Percentiles rank a stretch among this genome's conserved stretches.
Conservation (phyloP, 2,797 vertebrate species). For the Chelon auratus region DNA sequence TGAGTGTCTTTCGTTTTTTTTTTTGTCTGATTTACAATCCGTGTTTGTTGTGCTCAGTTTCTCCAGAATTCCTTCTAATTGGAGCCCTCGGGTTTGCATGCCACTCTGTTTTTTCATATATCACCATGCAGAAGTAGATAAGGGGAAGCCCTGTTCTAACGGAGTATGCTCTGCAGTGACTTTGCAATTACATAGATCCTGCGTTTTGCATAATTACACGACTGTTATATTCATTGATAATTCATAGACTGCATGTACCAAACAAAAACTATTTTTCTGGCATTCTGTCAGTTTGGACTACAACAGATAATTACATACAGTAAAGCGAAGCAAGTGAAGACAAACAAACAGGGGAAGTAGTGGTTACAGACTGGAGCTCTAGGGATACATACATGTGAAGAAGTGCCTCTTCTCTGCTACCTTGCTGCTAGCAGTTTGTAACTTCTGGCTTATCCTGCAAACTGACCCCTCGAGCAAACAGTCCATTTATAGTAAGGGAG, state of each 20-base stretch:
- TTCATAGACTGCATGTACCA: not conserved
- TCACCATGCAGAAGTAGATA: not conserved
- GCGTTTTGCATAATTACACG: slow-evolving; percentile 1
- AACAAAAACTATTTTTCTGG: not conserved
- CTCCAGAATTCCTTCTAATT: slow-evolving; percentile 16
- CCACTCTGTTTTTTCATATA: slow-evolving; percentile 26
- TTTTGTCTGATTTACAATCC: slow-evolving; percentile 31
- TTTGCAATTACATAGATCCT: not conserved
- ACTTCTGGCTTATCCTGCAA: not conserved
- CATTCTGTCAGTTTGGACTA: not conserved
- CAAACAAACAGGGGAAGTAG: slow-evolving; percentile 15
- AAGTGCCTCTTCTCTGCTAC: slow-evolving; percentile 8
- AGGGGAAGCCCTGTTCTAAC: slow-evolving; percentile 25
- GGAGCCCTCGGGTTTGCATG: slow-evolving; percentile 23
- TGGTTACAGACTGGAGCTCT: not conserved
- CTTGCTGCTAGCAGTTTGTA: slow-evolving; percentile 7
- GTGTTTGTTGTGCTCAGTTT: slow-evolving; percentile 11
- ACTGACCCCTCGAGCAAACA: slow-evolving; percentile 49
- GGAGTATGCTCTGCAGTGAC: not conserved
- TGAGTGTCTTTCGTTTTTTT: slow-evolving; percentile 50
- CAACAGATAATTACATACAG: no score
- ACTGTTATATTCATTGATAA: not conserved
- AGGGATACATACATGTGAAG: not conserved
- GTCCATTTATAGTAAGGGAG: slow-evolving; percentile 70
- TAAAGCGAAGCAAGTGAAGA: not conserved